These are phyloP conservation scores for Nasua narica DNA, from an alignment of 2,797 vertebrate species.

Conservation along the genomic window DNA sequence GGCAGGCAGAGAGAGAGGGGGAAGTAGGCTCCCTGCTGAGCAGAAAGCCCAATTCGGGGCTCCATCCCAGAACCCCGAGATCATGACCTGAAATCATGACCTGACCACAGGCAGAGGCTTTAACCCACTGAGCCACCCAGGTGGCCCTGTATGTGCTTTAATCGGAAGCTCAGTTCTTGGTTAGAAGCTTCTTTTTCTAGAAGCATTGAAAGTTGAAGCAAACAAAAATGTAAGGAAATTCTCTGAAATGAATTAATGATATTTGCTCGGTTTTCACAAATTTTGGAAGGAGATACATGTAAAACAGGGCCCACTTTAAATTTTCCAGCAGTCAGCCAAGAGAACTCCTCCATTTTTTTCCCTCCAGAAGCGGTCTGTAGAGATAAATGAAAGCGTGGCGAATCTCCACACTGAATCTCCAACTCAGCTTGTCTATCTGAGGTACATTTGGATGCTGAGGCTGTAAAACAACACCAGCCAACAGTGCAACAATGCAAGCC, in stretches of 20 bases:
- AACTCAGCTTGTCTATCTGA: neutral
- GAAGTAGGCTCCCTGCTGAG: no score
- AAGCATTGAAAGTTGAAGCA: neutral
- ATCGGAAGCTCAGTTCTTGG: neutral
- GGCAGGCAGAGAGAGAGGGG: no score
- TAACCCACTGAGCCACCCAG: no score
- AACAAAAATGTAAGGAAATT: neutral
- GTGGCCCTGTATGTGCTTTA: neutral
- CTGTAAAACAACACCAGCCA: neutral
- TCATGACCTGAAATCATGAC: no score
- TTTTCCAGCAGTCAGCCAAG: neutral
- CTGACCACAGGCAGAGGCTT: no score
- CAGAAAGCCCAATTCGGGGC: no score
- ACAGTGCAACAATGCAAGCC: neutral
- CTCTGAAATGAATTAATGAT: neutral
- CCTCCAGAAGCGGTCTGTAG: neutral
- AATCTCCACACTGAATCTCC: neutral
- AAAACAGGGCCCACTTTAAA: neutral
- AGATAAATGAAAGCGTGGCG: neutral
- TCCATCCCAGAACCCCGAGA: no score
- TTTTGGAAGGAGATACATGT: neutral
- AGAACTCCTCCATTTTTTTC: neutral
- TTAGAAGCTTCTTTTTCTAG: neutral
- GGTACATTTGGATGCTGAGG: neutral
- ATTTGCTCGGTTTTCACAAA: neutral